Conservation (phyloP, 1,140 invertebrate species). For the Apis cerana region DNA sequence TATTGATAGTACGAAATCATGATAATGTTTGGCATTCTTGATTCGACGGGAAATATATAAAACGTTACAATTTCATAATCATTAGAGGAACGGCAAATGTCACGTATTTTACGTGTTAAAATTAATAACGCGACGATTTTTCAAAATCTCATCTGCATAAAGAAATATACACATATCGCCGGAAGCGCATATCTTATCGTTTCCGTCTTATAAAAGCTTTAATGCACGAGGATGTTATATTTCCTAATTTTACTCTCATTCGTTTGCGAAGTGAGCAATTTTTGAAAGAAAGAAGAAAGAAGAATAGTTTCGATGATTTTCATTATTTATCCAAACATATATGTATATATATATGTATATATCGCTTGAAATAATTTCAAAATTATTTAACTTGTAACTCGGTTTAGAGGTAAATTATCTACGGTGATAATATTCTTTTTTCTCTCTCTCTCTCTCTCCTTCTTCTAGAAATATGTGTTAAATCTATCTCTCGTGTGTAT, state of each 20-base stretch:
- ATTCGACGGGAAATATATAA: not conserved
- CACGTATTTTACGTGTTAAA: not conserved
- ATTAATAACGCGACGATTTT: not conserved
- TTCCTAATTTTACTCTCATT: conserved; percentile 7
- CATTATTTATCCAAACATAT: no score
- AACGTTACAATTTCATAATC: not conserved
- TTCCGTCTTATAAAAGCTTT: not conserved
- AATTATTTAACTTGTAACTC: no score
- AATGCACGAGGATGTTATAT: not conserved
- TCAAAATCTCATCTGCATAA: not conserved
- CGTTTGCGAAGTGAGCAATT: not conserved
- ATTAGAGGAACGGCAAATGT: not conserved
- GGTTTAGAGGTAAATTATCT: no score
- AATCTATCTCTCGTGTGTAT: no score
- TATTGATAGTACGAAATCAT: not conserved
- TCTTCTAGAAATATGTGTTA: accelerated
- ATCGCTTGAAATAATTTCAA: no score
- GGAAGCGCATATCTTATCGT: conserved; percentile 28
- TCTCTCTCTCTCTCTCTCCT: accelerated
- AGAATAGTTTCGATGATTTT: no score
- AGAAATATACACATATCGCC: not conserved
- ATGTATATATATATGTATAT: no score
- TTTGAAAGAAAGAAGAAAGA: not conserved
- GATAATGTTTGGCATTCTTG: not conserved
- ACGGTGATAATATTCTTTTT: no score